phyloP scores from a whole-genome alignment of 2,797 vertebrate genomes.

The Epinephelus malabaricus region DNA sequence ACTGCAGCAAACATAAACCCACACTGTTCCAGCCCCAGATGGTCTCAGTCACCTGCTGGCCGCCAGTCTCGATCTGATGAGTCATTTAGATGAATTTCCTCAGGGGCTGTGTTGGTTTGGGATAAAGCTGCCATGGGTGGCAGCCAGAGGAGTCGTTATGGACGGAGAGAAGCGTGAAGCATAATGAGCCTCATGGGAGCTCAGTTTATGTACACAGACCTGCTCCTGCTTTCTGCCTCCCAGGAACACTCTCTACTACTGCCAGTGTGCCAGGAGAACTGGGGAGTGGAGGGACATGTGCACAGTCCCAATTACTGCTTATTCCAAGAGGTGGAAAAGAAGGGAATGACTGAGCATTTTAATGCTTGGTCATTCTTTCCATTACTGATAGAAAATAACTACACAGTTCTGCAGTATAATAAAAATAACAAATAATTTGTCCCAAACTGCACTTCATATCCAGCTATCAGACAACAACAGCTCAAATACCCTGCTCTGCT shows the following conservation, averaged over 20 bases:
- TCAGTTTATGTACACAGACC: slow-evolving; percentile 57
- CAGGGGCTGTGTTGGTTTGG: slow-evolving; percentile 43
- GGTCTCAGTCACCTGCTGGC: slow-evolving; percentile 61
- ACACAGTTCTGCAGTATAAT: background rate
- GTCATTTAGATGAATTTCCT: slow-evolving; percentile 53
- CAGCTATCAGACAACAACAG: background rate
- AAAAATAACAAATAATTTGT: background rate
- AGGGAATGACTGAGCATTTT: too few species aligned
- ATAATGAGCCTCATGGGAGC: slow-evolving; percentile 77
- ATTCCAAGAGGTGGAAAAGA: background rate
- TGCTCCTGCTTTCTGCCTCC: slow-evolving; percentile 39
- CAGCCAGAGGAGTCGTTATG: slow-evolving; percentile 56
- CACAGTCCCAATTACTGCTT: slow-evolving; percentile 9
- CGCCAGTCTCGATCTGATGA: slow-evolving; percentile 44
- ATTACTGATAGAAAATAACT: slow-evolving; percentile 9
- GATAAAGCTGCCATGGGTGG: slow-evolving; percentile 38
- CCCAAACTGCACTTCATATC: background rate
- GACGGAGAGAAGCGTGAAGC: slow-evolving; percentile 41
- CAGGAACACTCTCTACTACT: slow-evolving; percentile 27
- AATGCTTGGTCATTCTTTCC: background rate
- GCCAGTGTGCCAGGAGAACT: slow-evolving; percentile 34
- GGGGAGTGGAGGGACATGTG: slow-evolving; percentile 5
- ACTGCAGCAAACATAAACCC: background rate
- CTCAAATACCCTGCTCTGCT: background rate
- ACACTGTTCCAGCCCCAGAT: slow-evolving; percentile 47